Base-by-base conservation (phyloP, 2,113 vertebrate genomes). In the Gadus macrocephalus region DNA sequence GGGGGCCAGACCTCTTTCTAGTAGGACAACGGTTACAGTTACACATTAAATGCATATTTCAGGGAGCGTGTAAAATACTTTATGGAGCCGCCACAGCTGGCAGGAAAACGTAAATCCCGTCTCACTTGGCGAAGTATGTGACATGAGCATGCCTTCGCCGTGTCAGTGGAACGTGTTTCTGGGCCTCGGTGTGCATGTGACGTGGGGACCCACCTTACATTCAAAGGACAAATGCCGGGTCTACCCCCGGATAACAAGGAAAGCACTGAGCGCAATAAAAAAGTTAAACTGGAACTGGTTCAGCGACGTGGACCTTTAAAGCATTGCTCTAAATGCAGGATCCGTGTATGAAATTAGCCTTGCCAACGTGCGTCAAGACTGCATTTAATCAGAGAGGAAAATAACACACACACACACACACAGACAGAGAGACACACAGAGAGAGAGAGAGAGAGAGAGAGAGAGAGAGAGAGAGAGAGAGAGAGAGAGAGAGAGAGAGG, bases 31-130 rank as follows among this genome's bases (percentile, higher is more conserved):
- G 61, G 77, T 55, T 80, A 80, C n/a, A 67, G 75, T 73, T 81
- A 76, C 86, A 87, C 75, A 81, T 83, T 53, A 78, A 79, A 83
- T 68, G 67, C 70, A 81, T 78, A 80, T 87, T 84, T 86, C 66
- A 78, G 76, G 58, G 73, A 78, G 73, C 77, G 35, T 75, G 81
- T 84, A 86, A 89, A 35, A 90, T 85, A 75, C 85, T 88, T 88
- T 70, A 87, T 68, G 70, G 81, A 76, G 62, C 75, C 69, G 72
- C 75, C 80, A 88, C 75, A 89, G 81, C 83, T 84, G 83, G 73
- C 70, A 77, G 25, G 16, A 65, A 70, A 78, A 80, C 77, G 69
- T 71, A 88, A 87, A 89, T 84, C 80, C 79, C 58, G 9, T 75
- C 63, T 67, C 66, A 69, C 76, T 84, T 72, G 78, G 64, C 72